These are phyloP conservation scores for Xestia c-nigrum DNA, from an alignment of 2,888 invertebrate species.

Conservation along the genomic window DNA sequence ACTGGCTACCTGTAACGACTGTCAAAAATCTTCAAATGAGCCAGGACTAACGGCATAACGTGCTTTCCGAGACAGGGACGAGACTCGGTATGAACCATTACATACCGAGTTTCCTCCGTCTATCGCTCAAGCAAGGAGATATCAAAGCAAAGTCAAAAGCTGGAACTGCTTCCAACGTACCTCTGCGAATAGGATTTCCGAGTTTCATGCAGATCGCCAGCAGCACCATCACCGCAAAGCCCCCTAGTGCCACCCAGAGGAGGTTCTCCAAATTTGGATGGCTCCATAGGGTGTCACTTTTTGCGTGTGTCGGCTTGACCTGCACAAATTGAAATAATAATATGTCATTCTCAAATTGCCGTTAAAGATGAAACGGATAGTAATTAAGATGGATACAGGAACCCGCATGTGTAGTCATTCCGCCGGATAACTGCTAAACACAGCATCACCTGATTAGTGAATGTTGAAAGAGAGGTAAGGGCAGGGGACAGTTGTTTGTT, in stretches of 20 bases:
- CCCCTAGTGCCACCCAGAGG: slow-evolving; percentile 29
- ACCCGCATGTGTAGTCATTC: neutral
- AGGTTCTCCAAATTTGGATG: slow-evolving; percentile 15
- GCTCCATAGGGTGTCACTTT: neutral
- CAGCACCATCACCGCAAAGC: slow-evolving; percentile 21
- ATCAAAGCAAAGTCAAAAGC: neutral
- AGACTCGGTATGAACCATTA: neutral
- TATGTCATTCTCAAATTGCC: neutral
- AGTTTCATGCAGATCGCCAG: slow-evolving; percentile 42
- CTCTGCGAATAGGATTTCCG: slow-evolving; percentile 30
- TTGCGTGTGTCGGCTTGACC: neutral
- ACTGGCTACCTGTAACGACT: neutral
- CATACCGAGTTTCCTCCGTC: no score
- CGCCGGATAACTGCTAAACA: neutral
- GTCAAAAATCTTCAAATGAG: neutral
- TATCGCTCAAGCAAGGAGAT: neutral
- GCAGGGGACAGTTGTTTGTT: no score
- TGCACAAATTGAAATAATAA: slow-evolving; percentile 1
- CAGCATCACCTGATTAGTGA: neutral
- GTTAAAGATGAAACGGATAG: neutral
- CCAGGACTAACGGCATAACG: neutral
- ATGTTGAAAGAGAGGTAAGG: neutral
- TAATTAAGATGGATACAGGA: neutral
- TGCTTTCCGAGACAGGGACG: neutral
- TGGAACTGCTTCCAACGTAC: slow-evolving; percentile 10